These are phyloP conservation scores for Cinara cedri DNA, from an alignment of 2,888 invertebrate genomes.

Conservation along the genomic window DNA sequence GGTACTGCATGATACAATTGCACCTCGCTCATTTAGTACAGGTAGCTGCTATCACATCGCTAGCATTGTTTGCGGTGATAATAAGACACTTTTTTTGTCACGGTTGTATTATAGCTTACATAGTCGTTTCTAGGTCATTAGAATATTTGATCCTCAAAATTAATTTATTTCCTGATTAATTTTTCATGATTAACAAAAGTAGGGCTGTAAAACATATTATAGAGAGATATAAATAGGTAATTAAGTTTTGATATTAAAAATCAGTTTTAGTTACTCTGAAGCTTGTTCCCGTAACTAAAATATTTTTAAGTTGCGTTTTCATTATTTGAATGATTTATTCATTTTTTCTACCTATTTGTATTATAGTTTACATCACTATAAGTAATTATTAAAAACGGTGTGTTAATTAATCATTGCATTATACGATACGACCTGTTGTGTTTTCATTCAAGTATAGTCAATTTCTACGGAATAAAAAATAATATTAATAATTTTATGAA, in stretches of 20 bases:
- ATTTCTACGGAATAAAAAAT: too few species aligned
- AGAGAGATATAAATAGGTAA: not conserved
- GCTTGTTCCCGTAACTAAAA: not conserved
- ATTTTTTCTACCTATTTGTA: not conserved
- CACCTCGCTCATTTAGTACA: slow-evolving; percentile 27
- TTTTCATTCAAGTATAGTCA: slow-evolving; percentile 17
- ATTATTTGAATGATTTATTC: slow-evolving; percentile 21
- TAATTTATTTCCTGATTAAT: slow-evolving; percentile 4
- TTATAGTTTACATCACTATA: not conserved
- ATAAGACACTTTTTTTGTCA: slow-evolving; percentile 43
- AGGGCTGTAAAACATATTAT: slow-evolving; percentile 1
- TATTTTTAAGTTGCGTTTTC: not conserved
- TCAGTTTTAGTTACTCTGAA: not conserved
- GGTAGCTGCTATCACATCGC: slow-evolving; percentile 36
- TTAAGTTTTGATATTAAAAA: not conserved
- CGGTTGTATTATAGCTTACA: slow-evolving; percentile 40
- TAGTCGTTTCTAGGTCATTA: slow-evolving; percentile 47
- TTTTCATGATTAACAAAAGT: slow-evolving; percentile 6
- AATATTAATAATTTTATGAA: not conserved
- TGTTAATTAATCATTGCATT: slow-evolving; percentile 27
- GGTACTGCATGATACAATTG: slow-evolving; percentile 47
- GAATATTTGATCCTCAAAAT: slow-evolving; percentile 40
- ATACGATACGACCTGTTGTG: not conserved
- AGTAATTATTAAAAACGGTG: slow-evolving; percentile 23
- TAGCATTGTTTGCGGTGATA: slow-evolving; percentile 52